Percentiles rank a stretch among this genome's conserved stretches.
Evolutionary conservation across 2,888 invertebrate species (phyloP).

Genomic region (Ypsolopha sequella): DNA sequence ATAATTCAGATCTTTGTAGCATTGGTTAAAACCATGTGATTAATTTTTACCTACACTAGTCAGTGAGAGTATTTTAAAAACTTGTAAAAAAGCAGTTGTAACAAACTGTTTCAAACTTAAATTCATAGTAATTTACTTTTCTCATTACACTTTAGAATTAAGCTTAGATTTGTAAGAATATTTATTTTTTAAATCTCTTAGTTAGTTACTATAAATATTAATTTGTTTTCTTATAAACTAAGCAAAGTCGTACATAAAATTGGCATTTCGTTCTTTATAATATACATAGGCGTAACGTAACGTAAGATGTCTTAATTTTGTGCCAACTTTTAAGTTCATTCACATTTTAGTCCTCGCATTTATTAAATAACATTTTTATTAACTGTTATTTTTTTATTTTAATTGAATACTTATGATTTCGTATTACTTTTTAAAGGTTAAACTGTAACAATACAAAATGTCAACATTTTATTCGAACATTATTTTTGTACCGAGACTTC

Average conservation of each 20-base stretch:
- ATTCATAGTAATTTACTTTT: no score
- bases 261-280: conserved; percentile 49
- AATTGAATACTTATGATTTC: no score
- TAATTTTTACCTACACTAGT: conserved; percentile 31
- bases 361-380: conserved; percentile 16
- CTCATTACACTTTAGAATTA: not conserved
- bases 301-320: conserved; percentile 21
- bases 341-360: conserved; percentile 56
- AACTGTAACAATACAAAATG: no score
- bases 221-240: not conserved
- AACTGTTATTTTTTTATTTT: no score
- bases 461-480: no score
- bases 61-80: conserved; percentile 47
- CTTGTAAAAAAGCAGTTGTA: not conserved
- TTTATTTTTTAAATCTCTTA: conserved; percentile 3
- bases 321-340: conserved; percentile 27
- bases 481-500: no score
- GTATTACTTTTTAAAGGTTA: no score
- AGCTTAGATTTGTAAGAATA: not conserved
- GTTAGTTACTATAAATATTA: not conserved
- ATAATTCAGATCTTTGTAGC: no score
- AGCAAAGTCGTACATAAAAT: conserved; percentile 48
- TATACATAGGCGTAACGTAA: conserved; percentile 17
- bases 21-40: not conserved
- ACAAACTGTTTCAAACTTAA: no score